Base-by-base conservation (phyloP, 2,888 invertebrate genomes). In the Drosophila formosana region DNA sequence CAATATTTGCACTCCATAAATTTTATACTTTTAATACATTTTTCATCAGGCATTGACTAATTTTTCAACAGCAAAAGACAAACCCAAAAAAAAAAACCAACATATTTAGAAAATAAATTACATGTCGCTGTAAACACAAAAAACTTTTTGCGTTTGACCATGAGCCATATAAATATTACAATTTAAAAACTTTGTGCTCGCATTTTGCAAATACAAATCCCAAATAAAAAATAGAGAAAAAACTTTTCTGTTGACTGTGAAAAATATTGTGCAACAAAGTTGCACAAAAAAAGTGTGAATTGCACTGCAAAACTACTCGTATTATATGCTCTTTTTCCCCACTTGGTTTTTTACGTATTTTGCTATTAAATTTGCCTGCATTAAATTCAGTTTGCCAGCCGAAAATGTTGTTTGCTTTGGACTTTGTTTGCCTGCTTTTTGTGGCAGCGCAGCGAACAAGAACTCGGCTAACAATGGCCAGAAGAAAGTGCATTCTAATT, bases 151-250 rank as follows among this genome's bases (percentile, higher is more conserved):
- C 51, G 25, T 62, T 60, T 76, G 75, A 75, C 75, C 75, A 75
- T 76, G 73, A 76, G 73, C 75, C 75, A 75, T 75, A 73, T 76
- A 76, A 76, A 75, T 76, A 75, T 75, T 60, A 63, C 63, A 76
- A 72, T 76, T 76, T 76, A 75, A 75, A 72, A 76, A 72, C 62
- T 75, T 72, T 71, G 11, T 37, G 11, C 37, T 37, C 34, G 46
- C 46, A 47, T 37, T 57, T 47, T 46, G 37, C 61, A 72, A 72
- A 73, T 61, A 68, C 45, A 58, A 58, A 56, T 25, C 39, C 46
- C 41, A 57, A 55, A 32, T 23, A 58, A 63, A 52, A 69, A 41
- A 28, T 26, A 8, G 5, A 25, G 23, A 49, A 64, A 43, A 66
- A 75, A 75, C 56, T 76, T 76, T 75, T 65, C 60, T 63, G 75